Conservation (phyloP, 1,140 invertebrate species). For the Xylocopa sonorina region DNA sequence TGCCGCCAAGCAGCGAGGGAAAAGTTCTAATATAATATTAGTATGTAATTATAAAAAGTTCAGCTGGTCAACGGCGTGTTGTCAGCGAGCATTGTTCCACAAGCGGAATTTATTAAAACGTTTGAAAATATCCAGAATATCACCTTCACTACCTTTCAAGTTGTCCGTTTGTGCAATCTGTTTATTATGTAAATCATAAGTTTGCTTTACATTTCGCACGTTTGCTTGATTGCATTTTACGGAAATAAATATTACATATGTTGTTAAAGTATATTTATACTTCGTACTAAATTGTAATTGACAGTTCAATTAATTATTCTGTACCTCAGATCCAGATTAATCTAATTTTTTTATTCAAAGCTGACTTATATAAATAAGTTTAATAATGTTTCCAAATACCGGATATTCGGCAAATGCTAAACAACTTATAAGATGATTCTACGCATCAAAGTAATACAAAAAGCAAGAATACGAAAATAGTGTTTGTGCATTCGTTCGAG, state of each 20-base stretch:
- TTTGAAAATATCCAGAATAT: conserved; percentile 31
- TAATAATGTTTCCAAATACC: no score
- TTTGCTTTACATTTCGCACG: conserved; percentile 12
- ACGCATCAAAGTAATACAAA: no score
- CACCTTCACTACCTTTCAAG: conserved; percentile 18
- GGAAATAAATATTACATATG: not conserved
- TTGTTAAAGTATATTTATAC: conserved; percentile 18
- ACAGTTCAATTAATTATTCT: not conserved
- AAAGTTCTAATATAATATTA: conserved; percentile 24
- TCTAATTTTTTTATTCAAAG: no score
- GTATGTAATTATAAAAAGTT: conserved; percentile 22
- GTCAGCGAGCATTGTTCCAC: not conserved
- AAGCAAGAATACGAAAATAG: no score
- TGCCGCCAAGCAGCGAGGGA: conserved; percentile 28
- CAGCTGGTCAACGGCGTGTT: not conserved
- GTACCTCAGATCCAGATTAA: no score
- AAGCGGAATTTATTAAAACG: conserved; percentile 19
- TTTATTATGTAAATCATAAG: conserved; percentile 48
- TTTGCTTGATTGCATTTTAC: conserved; percentile 7
- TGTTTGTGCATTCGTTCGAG: no score
- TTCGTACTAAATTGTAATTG: conserved; percentile 32
- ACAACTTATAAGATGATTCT: no score
- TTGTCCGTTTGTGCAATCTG: conserved; percentile 41
- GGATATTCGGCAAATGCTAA: no score
- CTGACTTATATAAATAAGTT: no score